Evolutionary conservation across 2,888 invertebrate species (phyloP).

Genomic region (Dasypolia templi): DNA sequence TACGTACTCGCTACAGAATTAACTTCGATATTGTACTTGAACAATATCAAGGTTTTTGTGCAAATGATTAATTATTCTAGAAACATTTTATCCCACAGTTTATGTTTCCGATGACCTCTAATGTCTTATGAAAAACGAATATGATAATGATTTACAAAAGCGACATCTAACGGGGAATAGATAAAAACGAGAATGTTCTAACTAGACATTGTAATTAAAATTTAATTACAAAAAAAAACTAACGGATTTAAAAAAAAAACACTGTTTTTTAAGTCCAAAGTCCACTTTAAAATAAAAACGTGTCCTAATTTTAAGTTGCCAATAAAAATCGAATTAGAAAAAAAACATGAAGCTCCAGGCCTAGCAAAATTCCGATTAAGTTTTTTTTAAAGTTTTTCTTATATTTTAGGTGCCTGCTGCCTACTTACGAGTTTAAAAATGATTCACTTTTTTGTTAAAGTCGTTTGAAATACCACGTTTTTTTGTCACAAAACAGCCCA

Average conservation of each 20-base stretch:
- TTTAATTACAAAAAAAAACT: neutral
- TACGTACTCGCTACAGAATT: neutral
- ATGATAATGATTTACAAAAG: conserved; percentile 13
- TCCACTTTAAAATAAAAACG: neutral
- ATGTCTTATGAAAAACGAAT: conserved; percentile 35
- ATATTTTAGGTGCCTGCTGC: rapidly evolving
- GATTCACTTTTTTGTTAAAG: neutral
- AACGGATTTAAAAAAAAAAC: too few relatives aligned
- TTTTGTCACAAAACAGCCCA: neutral
- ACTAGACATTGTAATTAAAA: conserved; percentile 30
- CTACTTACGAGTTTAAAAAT: neutral
- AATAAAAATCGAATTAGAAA: conserved; percentile 16
- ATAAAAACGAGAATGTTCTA: conserved; percentile 36
- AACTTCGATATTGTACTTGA: neutral
- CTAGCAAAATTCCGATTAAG: neutral
- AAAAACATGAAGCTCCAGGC: neutral
- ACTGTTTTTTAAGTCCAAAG: neutral
- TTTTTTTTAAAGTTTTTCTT: neutral
- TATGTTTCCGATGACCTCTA: conserved; percentile 51
- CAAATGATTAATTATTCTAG: conserved; percentile 1
- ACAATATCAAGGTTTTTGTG: conserved; percentile 1
- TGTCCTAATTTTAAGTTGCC: neutral
- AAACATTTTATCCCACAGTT: conserved; percentile 7
- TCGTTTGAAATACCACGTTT: neutral
- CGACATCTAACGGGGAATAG: conserved; percentile 63